phyloP scores from a whole-genome alignment of 2,888 invertebrate genomes.

The Volucella zonaria region DNA sequence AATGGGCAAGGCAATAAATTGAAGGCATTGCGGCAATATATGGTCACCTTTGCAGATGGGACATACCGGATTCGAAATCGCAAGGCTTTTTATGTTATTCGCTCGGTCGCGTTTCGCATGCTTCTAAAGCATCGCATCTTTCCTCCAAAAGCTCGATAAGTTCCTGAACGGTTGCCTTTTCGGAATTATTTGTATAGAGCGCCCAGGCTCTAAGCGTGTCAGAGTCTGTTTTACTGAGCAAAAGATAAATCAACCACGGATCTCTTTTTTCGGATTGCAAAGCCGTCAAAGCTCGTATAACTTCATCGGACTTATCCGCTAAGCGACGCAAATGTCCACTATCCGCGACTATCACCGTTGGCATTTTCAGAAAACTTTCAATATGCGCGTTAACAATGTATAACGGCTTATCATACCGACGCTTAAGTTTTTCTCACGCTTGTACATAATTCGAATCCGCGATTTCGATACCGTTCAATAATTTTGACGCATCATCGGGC shows the following conservation, averaged over 20 bases:
- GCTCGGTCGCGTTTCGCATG: too few species aligned
- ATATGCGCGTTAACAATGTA: constrained; percentile 14
- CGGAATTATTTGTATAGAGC: constrained; percentile 6
- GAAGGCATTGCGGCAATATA: too few species aligned
- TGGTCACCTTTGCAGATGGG: too few species aligned
- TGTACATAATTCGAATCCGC: constrained; percentile 19
- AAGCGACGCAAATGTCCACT: constrained; percentile 21
- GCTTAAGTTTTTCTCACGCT: constrained; percentile 4
- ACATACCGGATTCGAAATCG: too few species aligned
- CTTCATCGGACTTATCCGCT: constrained; percentile 8
- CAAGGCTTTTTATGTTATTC: too few species aligned
- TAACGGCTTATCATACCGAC: background rate
- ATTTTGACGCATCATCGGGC: constrained; percentile 20
- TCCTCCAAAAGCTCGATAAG: too few species aligned
- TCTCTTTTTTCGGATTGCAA: too few species aligned
- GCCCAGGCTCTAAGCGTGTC: too few species aligned
- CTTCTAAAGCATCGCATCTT: too few species aligned
- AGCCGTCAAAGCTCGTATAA: too few species aligned
- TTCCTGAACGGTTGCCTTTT: too few species aligned
- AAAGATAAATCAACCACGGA: background rate
- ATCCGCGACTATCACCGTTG: background rate
- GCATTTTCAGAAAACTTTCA: background rate
- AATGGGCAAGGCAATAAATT: too few species aligned
- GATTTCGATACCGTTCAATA: constrained; percentile 35
- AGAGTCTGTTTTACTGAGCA: constrained; percentile 3